Evolutionary conservation across 37 sponge, comb jelly and placozoan genomes (phyloP).

Genomic region (Hexactinellida sp.): DNA sequence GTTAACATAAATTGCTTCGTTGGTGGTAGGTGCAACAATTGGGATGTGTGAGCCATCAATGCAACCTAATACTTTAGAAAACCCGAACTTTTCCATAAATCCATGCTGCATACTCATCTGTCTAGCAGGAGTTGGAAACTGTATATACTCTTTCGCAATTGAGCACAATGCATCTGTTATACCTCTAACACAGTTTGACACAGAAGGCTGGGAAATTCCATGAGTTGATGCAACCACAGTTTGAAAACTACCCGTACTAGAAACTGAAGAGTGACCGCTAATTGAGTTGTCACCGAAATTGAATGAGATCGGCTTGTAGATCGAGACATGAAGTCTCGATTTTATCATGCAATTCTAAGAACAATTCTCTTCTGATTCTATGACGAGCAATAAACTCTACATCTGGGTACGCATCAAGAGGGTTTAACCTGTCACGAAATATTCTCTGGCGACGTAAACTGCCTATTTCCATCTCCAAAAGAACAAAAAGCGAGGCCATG

Average conservation of each 20-base stretch:
- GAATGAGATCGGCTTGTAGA: background rate
- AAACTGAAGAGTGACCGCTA: background rate
- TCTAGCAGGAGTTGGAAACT: background rate
- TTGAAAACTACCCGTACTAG: conserved; percentile 5
- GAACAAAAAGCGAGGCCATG: background rate
- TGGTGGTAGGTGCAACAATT: background rate
- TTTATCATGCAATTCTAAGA: background rate
- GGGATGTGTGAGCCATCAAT: background rate
- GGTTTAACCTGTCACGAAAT: background rate
- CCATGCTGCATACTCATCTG: background rate
- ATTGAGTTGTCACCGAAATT: background rate
- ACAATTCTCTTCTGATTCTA: background rate
- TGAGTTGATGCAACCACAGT: background rate
- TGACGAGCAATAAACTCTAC: background rate
- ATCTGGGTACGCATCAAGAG: background rate
- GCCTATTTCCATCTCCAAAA: background rate
- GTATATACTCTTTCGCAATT: background rate
- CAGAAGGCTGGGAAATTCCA: conserved; percentile 4
- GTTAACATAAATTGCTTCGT: background rate
- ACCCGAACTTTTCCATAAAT: background rate
- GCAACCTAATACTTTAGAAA: background rate
- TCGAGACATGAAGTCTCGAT: background rate
- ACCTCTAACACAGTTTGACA: background rate
- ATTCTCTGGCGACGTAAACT: background rate
- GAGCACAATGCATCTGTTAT: background rate